These are phyloP conservation scores for Pocota personata DNA, from an alignment of 2,888 invertebrate species.

Conservation along the genomic window DNA sequence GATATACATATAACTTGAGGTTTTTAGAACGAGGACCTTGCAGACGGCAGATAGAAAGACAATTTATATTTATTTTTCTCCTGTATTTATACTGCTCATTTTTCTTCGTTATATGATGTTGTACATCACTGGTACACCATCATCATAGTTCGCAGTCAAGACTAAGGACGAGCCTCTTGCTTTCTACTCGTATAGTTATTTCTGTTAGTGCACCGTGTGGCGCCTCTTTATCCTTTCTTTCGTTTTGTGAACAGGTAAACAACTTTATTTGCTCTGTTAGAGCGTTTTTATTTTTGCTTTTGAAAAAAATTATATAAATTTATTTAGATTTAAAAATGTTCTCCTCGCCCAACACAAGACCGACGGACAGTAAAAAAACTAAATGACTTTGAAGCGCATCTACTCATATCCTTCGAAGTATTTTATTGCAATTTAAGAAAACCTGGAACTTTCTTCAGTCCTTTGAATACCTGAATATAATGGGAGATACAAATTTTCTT, in stretches of 20 bases:
- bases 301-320: not conserved
- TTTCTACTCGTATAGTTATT: not conserved
- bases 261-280: slow-evolving; percentile 6
- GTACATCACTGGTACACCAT: not conserved
- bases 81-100: not conserved
- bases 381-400: too few relatives aligned
- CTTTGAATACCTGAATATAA: too few relatives aligned
- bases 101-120: not conserved
- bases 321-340: not conserved
- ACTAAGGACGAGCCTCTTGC: not conserved
- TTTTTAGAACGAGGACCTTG: not conserved
- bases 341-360: not conserved
- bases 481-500: too few relatives aligned
- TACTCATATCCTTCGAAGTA: too few relatives aligned
- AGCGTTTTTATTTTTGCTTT: not conserved
- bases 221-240: not conserved
- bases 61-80: not conserved
- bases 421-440: too few relatives aligned
- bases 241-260: not conserved
- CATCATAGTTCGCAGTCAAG: not conserved
- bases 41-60: not conserved
- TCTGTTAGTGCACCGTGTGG: not conserved
- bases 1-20: not conserved
- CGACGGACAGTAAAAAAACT: too few relatives aligned
- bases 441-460: too few relatives aligned